These are phyloP conservation scores for Margarornis squamiger DNA, from an alignment of 2,797 vertebrate species.

Conservation along the genomic window DNA sequence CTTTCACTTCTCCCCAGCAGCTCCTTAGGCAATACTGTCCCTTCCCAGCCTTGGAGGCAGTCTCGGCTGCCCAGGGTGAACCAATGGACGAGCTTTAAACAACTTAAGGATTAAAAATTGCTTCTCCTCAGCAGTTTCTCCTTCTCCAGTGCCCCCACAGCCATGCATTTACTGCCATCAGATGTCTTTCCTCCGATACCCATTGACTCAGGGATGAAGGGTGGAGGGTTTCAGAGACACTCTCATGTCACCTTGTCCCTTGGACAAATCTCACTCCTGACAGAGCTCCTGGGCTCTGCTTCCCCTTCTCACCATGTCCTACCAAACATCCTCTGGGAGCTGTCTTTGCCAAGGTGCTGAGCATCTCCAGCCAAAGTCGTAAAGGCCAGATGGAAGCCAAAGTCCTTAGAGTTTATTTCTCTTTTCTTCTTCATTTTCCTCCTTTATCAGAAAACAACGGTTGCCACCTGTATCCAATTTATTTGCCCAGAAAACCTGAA, in stretches of 20 bases:
- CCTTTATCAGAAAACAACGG: background rate
- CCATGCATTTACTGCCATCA: background rate
- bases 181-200: background rate
- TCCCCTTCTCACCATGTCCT: background rate
- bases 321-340: background rate
- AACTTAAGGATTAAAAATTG: background rate
- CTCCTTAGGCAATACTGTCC: background rate
- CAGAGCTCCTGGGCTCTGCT: background rate
- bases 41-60: background rate
- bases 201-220: fast-evolving
- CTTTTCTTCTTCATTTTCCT: background rate
- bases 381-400: background rate
- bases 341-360: background rate
- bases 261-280: background rate
- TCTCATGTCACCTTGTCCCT: fast-evolving
- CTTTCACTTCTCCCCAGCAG: background rate
- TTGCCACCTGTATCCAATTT: background rate
- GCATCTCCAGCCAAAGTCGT: background rate
- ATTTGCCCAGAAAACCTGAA: background rate
- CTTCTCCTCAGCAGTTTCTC: background rate
- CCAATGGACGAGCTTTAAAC: background rate
- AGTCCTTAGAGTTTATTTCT: background rate
- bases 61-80: background rate
- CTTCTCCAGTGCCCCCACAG: background rate
- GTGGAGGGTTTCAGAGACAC: background rate